Evolutionary conservation across 2,888 invertebrate species (phyloP), one percentile per base, ranked within the genome.

Genomic region (Trichopoda pennipes): DNA sequence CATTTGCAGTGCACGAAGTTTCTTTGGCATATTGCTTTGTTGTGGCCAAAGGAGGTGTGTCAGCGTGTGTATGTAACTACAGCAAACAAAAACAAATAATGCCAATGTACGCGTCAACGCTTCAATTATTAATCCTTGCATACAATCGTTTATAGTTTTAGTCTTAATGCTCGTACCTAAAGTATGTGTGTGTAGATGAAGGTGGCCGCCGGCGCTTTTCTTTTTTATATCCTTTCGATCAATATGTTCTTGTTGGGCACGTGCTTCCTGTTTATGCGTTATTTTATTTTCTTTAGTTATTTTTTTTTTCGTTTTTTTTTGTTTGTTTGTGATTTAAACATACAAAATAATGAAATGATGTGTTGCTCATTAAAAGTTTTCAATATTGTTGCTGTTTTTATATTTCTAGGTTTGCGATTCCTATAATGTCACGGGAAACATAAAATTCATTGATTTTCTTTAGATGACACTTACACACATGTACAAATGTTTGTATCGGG

Each of bases 1-100:
- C 90, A 89, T 88, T 89, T 89, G 90, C 90, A 89, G 89, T 85
- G 51, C 68, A 69, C 47, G 56, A 68, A 75, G 56, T 32, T 63
- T 19, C 28, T 77, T 35, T 63, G 23, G 23, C 55, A 35, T 17
- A 63, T 61, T 63, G 70, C 63, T 35, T 64, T 70, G 51, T 69
- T 75, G 66, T 79, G 82, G 82, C 82, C 82, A 79, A 72, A 79
- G 79, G 42, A 82, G 82, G 82, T 82, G 82, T 82, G 82, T 63
- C 75, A 28, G 82, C n/a, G 85, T 86, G 84, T 86, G 88, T 87
- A 87, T 85, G 87, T 87, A 87, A 87, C 85, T 88, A 86, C 87
- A 87, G 88, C 86, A 83, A 84, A 75, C 74, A 72, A 83, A 85
- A 85, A 84, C 84, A 85, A 86, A 86, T 84, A 85, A 83, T 77